Conservation (phyloP, 2,113 vertebrate genomes). For the Tupaia chinensis region DNA sequence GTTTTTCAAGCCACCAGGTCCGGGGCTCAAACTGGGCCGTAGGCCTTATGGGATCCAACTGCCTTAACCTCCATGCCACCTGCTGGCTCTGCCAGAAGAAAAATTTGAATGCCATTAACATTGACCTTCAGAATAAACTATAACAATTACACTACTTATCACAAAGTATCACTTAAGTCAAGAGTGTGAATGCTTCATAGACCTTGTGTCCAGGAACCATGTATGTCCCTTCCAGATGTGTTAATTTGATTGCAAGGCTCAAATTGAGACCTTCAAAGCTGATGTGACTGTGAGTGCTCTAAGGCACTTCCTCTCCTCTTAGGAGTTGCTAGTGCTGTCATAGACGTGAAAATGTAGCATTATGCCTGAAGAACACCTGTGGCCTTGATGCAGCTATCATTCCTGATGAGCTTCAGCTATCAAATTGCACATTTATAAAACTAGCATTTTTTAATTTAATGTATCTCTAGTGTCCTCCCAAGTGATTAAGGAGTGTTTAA, state of each 20-base stretch:
- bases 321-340: background rate
- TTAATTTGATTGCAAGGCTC: background rate
- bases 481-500: background rate
- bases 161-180: background rate
- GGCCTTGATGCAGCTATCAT: background rate
- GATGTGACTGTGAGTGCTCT: background rate
- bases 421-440: background rate
- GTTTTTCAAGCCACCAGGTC: no score
- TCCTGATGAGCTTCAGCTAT: background rate
- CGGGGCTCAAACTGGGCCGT: no score
- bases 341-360: background rate
- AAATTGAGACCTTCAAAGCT: background rate
- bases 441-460: conserved; percentile 25
- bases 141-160: background rate
- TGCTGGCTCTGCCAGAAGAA: background rate
- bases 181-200: background rate
- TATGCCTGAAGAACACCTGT: background rate
- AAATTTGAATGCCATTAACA: background rate
- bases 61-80: no score
- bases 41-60: no score
- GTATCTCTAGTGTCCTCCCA: conserved; percentile 30
- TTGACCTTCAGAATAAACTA: background rate
- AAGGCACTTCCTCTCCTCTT: background rate
- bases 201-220: background rate
- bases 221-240: background rate